Evolutionary conservation across 2,888 invertebrate genomes (phyloP).

Genomic region (Anthophora plumipes): DNA sequence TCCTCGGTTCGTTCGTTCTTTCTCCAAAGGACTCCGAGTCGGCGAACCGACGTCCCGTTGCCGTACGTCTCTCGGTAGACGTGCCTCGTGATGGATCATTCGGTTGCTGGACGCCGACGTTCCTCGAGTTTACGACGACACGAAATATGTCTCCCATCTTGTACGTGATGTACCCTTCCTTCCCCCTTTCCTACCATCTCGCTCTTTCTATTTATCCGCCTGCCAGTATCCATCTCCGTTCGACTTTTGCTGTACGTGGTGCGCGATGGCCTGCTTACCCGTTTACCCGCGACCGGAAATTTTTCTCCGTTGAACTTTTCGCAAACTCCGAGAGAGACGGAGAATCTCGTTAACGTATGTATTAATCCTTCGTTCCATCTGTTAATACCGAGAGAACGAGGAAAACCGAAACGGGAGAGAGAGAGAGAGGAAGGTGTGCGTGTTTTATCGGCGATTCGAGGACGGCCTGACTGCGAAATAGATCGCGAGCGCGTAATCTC

Average conservation of each 20-base stretch:
- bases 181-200: neutral
- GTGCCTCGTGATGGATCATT: constrained; percentile 61
- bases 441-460: constrained; percentile 17
- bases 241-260: neutral
- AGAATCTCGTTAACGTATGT: no score
- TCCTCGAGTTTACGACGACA: constrained; percentile 47
- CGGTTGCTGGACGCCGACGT: constrained; percentile 50
- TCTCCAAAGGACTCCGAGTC: constrained; percentile 39
- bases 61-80: constrained; percentile 43
- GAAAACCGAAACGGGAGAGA: no score
- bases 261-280: neutral
- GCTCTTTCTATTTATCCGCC: neutral
- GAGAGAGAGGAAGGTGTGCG: no score
- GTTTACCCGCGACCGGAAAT: no score
- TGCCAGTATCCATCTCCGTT: neutral
- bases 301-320: no score
- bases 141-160: constrained; percentile 58
- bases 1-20: constrained; percentile 34
- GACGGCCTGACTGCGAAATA: constrained; percentile 15
- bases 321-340: no score
- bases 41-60: constrained; percentile 31
- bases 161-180: constrained; percentile 24
- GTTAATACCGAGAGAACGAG: no score
- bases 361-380: no score
- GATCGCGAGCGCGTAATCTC: constrained; percentile 44